Conservation (phyloP, 2,113 vertebrate species). For the Heteronetta atricapilla region DNA sequence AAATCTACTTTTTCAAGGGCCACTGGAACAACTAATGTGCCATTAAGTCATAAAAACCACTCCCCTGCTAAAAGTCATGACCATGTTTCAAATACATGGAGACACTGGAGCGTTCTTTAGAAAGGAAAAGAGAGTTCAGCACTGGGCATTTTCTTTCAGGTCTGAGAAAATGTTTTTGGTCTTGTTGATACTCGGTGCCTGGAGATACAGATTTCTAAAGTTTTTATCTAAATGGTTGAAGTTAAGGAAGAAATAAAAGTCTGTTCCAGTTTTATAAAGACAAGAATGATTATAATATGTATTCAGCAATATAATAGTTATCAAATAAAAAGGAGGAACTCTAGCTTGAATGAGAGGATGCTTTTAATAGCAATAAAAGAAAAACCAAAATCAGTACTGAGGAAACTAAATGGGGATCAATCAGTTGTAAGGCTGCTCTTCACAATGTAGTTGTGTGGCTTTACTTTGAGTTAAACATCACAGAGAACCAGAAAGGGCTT, state of each 20-base stretch:
- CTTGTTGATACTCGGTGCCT: not conserved
- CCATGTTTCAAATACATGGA: not conserved
- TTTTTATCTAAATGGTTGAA: not conserved
- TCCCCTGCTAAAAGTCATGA: not conserved
- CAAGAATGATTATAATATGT: not conserved
- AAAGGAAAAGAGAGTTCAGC: not conserved
- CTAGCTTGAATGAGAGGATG: not conserved
- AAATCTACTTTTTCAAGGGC: not conserved
- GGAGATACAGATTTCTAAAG: not conserved
- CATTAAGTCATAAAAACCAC: not conserved
- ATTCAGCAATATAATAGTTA: not conserved
- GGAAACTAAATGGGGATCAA: not conserved
- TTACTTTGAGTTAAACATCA: rapidly evolving
- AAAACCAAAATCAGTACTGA: not conserved
- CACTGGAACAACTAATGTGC: not conserved
- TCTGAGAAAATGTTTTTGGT: not conserved
- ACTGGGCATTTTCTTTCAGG: not conserved
- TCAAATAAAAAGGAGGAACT: not conserved
- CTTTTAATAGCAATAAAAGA: not conserved
- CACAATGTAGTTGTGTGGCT: not conserved
- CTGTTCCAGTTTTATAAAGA: not conserved
- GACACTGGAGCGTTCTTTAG: not conserved
- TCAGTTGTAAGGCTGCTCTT: not conserved
- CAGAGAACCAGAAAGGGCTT: not conserved
- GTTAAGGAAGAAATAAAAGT: not conserved